Evolutionary conservation across 2,113 vertebrate genomes (phyloP), one percentile per base, ranked within the genome.

Genomic region (Hippocampus zosterae): DNA sequence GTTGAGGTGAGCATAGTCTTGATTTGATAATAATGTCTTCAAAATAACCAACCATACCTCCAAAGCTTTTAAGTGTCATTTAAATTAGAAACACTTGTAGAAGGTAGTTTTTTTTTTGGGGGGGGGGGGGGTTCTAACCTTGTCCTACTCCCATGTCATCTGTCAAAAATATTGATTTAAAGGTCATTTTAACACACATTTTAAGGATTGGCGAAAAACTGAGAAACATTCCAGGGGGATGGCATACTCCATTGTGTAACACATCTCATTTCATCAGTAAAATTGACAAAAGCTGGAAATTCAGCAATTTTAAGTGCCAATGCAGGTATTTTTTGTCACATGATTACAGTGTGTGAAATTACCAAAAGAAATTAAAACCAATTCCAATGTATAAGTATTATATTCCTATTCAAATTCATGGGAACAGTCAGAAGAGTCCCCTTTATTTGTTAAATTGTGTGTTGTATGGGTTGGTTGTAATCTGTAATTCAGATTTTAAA

Each of bases 11-110:
- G 65, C 62, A 29, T 76, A 77, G 80, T 80, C 75, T 81, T 74
- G 81, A 73, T 74, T 53, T 21, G 19, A 80, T 81, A 85, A 84
- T 76, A 80, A 84, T 90, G 91, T 87, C 88, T 88, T 89, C 83
- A 83, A 84, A 88, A 90, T 82, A 81, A 85, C 70, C 73, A 84
- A 69, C 50, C 64, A 77, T 79, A 80, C 77, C 87, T 79, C 84
- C 63, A 76, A 85, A 90, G 85, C 86, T 89, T 88, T 88, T 89
- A 78, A 72, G 80, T 81, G 76, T 84, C 61, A 73, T 89, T 88
- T 73, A 21, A 87, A 88, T 85, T 72, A 68, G 77, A 73, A 72
- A 67, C 69, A 73, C 73, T 7, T 16, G 27, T 80, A 78, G 8
- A 60, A 83, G 79, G 84, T 83, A 76, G 78, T 60, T 9, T 78